Percentiles rank a stretch among this genome's conserved stretches.
Conservation (phyloP, 2,888 invertebrate genomes). For the Gisinianus flammeolus region DNA sequence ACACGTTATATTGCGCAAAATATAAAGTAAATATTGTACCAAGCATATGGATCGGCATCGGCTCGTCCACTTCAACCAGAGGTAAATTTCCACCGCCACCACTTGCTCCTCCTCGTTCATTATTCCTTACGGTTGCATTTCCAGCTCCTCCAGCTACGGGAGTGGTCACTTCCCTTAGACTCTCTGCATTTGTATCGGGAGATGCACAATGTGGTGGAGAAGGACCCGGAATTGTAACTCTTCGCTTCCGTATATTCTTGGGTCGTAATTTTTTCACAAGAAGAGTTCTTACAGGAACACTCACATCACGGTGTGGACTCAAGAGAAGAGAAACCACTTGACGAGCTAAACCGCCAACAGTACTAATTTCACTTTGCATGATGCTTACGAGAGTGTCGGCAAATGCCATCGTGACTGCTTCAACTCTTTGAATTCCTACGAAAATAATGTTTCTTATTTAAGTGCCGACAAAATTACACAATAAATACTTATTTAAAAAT, state of each 20-base stretch:
- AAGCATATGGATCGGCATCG: conserved; percentile 57
- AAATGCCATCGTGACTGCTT: conserved; percentile 55
- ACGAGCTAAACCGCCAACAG: conserved; percentile 53
- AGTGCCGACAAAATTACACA: too few species aligned
- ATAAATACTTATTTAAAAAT: neutral
- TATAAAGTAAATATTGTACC: conserved; percentile 26
- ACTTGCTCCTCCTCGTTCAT: neutral
- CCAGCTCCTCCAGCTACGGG: neutral
- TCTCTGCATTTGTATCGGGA: conserved; percentile 54
- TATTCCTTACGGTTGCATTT: neutral
- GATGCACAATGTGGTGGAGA: conserved; percentile 57
- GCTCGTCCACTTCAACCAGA: conserved; percentile 57
- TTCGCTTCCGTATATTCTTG: conserved; percentile 50
- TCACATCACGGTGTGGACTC: conserved; percentile 53
- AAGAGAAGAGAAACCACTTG: conserved; percentile 52
- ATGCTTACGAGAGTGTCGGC: conserved; percentile 57
- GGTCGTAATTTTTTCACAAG: conserved; percentile 55
- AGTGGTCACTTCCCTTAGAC: conserved; percentile 48
- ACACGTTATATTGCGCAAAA: neutral
- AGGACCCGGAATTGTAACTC: conserved; percentile 52
- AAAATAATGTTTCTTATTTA: neutral
- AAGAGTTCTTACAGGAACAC: conserved; percentile 55
- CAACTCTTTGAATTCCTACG: conserved; percentile 57
- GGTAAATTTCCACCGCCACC: conserved; percentile 47
- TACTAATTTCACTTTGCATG: conserved; percentile 52